phyloP scores from a whole-genome alignment of 2,797 vertebrate genomes.

The Xenopus petersii region DNA sequence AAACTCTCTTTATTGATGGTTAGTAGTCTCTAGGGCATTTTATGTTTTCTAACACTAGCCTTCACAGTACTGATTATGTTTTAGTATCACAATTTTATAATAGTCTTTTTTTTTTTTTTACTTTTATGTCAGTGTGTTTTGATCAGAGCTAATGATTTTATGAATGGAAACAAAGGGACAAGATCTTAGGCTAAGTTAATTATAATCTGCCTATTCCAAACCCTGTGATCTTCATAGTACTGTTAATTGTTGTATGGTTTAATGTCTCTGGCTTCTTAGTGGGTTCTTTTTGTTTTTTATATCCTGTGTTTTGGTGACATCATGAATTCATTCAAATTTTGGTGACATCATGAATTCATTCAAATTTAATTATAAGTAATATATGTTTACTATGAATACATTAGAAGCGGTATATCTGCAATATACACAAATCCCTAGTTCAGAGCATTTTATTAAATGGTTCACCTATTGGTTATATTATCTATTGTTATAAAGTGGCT shows the following conservation, averaged over 20 bases:
- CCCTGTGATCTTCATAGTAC: neutral
- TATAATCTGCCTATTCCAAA: constrained; percentile 6
- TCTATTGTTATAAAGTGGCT: no score
- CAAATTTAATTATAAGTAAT: neutral
- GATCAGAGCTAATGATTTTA: constrained; percentile 14
- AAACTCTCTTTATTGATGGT: neutral
- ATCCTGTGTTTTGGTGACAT: neutral
- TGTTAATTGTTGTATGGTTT: constrained; percentile 1
- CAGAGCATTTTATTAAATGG: no score
- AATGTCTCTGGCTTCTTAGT: neutral
- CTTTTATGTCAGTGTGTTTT: neutral
- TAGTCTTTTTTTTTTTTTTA: no score
- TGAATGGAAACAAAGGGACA: constrained; percentile 6
- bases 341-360: no score
- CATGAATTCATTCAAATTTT: no score
- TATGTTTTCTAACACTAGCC: no score
- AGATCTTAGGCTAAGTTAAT: constrained; percentile 3
- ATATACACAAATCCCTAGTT: no score
- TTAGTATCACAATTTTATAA: neutral
- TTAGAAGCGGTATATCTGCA: no score
- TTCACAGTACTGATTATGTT: neutral
- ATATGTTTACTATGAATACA: neutral
- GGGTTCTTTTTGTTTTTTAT: neutral
- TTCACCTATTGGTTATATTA: no score
- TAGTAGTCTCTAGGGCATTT: neutral